A percentile compares a stretch with the other conserved stretches of the same genome.
Conservation (phyloP, 2,797 vertebrate species). For the Fundulus diaphanus region DNA sequence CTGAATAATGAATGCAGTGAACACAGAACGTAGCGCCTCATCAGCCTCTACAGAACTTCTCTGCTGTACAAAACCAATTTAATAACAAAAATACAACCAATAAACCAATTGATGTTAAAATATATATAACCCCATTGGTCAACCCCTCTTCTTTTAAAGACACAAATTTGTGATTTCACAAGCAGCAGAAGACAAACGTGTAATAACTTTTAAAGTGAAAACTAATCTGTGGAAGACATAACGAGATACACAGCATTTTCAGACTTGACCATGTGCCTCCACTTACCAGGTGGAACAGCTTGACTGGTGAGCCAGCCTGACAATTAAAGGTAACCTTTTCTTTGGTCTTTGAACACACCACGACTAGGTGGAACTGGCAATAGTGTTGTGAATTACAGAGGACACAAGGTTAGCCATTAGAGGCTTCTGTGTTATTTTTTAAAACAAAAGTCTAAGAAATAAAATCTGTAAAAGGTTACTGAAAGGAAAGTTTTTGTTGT, state of each 20-base stretch:
- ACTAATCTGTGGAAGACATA: not conserved
- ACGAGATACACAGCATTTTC: not conserved
- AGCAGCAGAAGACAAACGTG: not conserved
- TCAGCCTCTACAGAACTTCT: not conserved
- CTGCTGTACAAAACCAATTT: not conserved
- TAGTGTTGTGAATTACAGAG: not conserved
- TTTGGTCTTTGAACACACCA: not conserved
- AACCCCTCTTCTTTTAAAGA: not conserved
- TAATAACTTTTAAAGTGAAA: not conserved
- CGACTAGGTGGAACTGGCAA: not conserved
- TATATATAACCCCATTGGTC: not conserved
- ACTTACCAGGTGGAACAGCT: not conserved
- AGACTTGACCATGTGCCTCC: not conserved
- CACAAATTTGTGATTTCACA: not conserved
- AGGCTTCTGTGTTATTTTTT: not conserved
- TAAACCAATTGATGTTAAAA: not conserved
- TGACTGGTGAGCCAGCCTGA: not conserved
- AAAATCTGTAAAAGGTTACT: not conserved
- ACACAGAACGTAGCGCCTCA: not conserved
- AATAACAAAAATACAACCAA: not conserved
- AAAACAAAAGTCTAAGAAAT: not conserved
- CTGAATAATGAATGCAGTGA: conserved; percentile 38
- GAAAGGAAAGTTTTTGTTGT: not conserved
- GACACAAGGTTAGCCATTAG: not conserved
- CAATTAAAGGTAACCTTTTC: not conserved